These are phyloP conservation scores for Dunckerocampus dactyliophorus DNA, from an alignment of 2,113 vertebrate genomes.

Conservation along the genomic window DNA sequence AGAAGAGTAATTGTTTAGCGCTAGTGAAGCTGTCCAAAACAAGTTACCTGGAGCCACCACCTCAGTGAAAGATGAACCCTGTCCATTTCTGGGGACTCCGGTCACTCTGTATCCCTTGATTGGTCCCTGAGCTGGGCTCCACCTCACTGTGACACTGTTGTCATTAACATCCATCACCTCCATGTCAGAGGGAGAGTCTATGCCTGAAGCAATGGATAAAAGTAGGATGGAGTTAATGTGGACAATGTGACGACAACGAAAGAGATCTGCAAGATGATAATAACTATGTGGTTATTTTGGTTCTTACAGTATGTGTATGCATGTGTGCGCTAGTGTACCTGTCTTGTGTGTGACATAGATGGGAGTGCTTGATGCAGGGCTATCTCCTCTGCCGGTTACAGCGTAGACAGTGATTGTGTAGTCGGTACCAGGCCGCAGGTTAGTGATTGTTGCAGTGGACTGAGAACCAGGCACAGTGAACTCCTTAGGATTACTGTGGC, in stretches of 20 bases:
- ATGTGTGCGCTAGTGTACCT: conserved; percentile 63
- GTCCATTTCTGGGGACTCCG: conserved; percentile 81
- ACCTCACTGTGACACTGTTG: conserved; percentile 86
- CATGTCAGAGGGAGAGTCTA: conserved; percentile 87
- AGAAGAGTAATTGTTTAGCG: not conserved
- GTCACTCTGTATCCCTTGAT: conserved; percentile 90
- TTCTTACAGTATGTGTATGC: not conserved
- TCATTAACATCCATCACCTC: conserved; percentile 86
- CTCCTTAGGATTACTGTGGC: conserved; percentile 81
- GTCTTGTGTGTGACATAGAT: conserved; percentile 86
- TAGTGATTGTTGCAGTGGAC: conserved; percentile 81
- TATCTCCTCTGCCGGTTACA: conserved; percentile 94
- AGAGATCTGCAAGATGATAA: not conserved
- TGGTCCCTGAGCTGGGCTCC: conserved; percentile 85
- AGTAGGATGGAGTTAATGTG: not conserved
- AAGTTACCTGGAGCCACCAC: conserved; percentile 81
- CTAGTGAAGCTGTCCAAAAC: not conserved
- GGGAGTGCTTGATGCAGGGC: conserved; percentile 92
- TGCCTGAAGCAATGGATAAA: conserved; percentile 65
- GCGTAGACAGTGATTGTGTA: conserved; percentile 91
- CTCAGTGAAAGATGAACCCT: conserved; percentile 78
- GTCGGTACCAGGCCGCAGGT: conserved; percentile 84
- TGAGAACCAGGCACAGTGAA: conserved; percentile 87
- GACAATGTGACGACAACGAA: not conserved
- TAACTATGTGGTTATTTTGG: not conserved